Percentiles rank a stretch among this genome's conserved stretches.
Evolutionary conservation across 2,113 vertebrate genomes (phyloP).

Genomic region (Nerophis lumbriciformis): DNA sequence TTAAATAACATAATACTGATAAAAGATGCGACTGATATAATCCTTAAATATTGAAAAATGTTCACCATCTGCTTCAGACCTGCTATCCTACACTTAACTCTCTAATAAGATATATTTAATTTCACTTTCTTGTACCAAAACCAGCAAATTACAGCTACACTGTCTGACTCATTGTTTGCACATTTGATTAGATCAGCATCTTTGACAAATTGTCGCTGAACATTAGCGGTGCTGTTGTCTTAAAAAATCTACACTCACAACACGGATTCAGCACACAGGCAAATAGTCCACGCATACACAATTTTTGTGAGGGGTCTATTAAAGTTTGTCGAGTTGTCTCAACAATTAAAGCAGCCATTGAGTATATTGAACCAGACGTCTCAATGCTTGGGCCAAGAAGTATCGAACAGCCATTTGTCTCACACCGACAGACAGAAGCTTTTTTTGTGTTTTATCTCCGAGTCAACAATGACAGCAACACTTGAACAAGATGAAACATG

Average conservation of each 20-base stretch:
- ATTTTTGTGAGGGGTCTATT: not conserved
- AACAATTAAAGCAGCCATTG: constrained; percentile 12
- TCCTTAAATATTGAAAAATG: not conserved
- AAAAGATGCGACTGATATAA: too few relatives aligned
- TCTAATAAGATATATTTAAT: not conserved
- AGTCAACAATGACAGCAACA: too few relatives aligned
- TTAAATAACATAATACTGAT: not conserved
- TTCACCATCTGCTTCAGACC: not conserved
- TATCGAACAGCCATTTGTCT: constrained; percentile 12
- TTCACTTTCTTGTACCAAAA: not conserved
- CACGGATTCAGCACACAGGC: constrained; percentile 2
- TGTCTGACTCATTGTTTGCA: constrained; percentile 2
- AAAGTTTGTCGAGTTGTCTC: not conserved
- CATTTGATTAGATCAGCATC: not conserved
- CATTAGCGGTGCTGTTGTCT: not conserved
- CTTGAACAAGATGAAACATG: too few relatives aligned
- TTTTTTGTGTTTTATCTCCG: too few relatives aligned
- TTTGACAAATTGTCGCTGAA: not conserved
- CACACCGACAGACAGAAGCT: too few relatives aligned
- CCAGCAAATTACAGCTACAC: not conserved
- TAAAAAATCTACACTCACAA: not conserved
- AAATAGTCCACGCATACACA: not conserved
- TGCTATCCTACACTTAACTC: not conserved
- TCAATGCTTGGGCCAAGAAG: constrained; percentile 28
- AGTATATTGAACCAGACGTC: not conserved